These are phyloP conservation scores for Himalopsyche phryganea DNA, from an alignment of 1,140 invertebrate species.

Conservation along the genomic window DNA sequence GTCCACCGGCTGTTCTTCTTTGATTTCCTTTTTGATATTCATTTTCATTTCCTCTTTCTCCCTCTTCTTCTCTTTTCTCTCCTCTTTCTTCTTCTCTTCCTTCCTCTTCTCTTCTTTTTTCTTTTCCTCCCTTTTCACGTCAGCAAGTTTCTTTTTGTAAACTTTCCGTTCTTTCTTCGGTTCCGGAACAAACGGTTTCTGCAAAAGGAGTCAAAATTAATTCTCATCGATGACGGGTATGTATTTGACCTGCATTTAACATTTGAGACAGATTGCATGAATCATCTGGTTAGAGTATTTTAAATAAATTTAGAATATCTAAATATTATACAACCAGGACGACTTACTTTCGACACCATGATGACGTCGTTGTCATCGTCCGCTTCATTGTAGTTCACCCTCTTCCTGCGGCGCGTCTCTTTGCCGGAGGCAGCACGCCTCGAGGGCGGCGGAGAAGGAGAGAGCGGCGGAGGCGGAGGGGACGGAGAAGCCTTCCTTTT, in stretches of 20 bases:
- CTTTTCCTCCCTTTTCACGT: constrained; percentile 22
- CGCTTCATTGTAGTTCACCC: constrained; percentile 30
- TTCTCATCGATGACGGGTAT: too few species aligned
- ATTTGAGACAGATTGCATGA: too few species aligned
- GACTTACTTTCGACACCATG: constrained; percentile 8
- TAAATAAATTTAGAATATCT: too few species aligned
- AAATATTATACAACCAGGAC: too few species aligned
- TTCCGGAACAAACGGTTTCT: neutral
- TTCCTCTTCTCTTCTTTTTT: constrained; percentile 22
- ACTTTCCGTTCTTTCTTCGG: constrained; percentile 15
- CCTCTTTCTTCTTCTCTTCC: constrained; percentile 23
- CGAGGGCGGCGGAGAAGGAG: constrained; percentile 22
- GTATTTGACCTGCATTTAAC: too few species aligned
- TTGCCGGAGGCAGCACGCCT: constrained; percentile 18
- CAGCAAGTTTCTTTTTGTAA: constrained; percentile 16
- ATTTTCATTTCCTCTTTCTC: constrained; percentile 30
- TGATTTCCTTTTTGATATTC: constrained; percentile 47
- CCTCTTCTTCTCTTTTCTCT: constrained; percentile 19
- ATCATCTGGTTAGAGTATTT: too few species aligned
- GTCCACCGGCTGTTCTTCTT: constrained; percentile 35
- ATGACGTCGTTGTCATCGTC: constrained; percentile 31
- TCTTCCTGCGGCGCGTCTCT: constrained; percentile 29
- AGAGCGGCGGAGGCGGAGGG: constrained; percentile 14
- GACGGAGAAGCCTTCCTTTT: constrained; percentile 32
- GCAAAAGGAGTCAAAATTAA: too few species aligned